Conservation (phyloP, 2,888 invertebrate species). For the Carcina quercana region DNA sequence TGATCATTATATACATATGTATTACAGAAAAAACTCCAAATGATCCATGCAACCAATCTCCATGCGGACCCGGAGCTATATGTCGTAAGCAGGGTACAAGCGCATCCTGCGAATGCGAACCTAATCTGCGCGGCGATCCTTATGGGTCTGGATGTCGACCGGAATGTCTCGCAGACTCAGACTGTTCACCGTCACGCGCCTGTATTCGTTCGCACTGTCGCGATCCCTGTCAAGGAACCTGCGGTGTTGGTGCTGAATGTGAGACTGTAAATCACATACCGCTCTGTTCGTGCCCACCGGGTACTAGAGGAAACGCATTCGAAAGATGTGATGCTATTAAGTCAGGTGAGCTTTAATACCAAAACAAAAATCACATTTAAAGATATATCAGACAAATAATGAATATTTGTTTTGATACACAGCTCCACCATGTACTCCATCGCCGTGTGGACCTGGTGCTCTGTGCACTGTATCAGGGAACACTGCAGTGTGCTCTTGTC, state of each 20-base stretch:
- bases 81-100: constrained; percentile 82
- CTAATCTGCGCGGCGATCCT: constrained; percentile 83
- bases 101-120: constrained; percentile 83
- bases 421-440: constrained; percentile 79
- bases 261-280: constrained; percentile 82
- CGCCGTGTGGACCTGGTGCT: constrained; percentile 88
- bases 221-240: constrained; percentile 88
- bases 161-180: constrained; percentile 91
- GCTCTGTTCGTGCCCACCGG: constrained; percentile 82
- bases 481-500: constrained; percentile 84
- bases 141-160: constrained; percentile 85
- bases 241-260: constrained; percentile 88
- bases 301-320: constrained; percentile 80
- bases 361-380: too few relatives aligned
- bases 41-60: constrained; percentile 90
- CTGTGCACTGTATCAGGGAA: constrained; percentile 72
- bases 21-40: constrained; percentile 57
- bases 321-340: constrained; percentile 70
- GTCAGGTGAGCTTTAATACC: constrained; percentile 37
- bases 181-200: constrained; percentile 86
- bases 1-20: too few relatives aligned
- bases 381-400: too few relatives aligned
- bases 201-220: constrained; percentile 89
- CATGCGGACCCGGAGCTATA: constrained; percentile 87
- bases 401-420: too few relatives aligned